phyloP scores from a whole-genome alignment of 2,113 vertebrate species.

The Archilochus colubris region DNA sequence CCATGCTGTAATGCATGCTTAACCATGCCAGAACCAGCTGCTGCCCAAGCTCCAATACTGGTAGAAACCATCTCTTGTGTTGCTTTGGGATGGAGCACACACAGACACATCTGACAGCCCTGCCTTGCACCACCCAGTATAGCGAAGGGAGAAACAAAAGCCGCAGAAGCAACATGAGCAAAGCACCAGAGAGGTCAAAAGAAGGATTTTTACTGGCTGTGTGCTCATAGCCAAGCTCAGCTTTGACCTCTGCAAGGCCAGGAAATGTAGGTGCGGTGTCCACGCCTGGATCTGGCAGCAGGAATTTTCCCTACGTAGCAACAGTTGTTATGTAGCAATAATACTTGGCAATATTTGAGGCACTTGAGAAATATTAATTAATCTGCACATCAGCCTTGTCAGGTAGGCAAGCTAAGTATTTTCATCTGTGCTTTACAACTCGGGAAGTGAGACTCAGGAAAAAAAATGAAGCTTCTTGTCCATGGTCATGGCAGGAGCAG shows the following conservation, averaged over 20 bases:
- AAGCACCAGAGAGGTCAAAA: background rate
- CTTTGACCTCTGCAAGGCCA: background rate
- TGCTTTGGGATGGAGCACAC: background rate
- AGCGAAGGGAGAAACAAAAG: background rate
- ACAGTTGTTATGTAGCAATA: constrained; percentile 61
- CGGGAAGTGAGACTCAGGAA: background rate
- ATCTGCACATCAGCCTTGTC: background rate
- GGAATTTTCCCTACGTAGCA: constrained; percentile 14
- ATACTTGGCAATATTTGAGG: background rate
- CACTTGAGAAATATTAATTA: constrained; percentile 54
- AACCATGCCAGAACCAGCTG: background rate
- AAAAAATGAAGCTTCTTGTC: background rate
- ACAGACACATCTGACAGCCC: accelerated
- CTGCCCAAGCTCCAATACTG: background rate
- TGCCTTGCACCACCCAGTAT: accelerated
- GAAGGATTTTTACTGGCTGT: background rate
- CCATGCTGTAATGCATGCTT: accelerated
- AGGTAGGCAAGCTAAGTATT: constrained; percentile 4
- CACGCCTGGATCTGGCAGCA: background rate
- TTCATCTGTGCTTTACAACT: background rate
- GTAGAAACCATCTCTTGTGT: background rate
- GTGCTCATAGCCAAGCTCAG: background rate
- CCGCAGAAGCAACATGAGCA: background rate
- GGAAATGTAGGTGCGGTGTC: background rate
- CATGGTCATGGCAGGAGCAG: background rate